These are phyloP conservation scores for Synergus gifuensis DNA, from an alignment of 2,888 invertebrate species.

Conservation along the genomic window DNA sequence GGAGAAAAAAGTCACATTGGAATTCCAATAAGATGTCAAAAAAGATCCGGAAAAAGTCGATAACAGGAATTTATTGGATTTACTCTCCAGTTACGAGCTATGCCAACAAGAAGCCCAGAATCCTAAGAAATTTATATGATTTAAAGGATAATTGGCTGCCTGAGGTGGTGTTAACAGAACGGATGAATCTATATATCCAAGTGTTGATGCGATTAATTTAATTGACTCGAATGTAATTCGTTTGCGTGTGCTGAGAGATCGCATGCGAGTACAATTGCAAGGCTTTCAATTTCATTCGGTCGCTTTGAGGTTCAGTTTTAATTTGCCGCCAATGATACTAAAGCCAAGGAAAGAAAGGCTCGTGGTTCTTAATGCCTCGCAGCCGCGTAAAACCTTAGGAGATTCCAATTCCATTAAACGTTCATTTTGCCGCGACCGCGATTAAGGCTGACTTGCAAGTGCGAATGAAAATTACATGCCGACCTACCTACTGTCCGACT, in stretches of 20 bases:
- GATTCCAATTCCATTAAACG: slow-evolving; percentile 66
- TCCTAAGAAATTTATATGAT: background rate
- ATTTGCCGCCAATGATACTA: slow-evolving; percentile 71
- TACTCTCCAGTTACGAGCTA: background rate
- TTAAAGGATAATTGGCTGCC: slow-evolving; percentile 1
- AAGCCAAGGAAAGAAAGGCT: slow-evolving; percentile 62
- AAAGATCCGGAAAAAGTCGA: no score
- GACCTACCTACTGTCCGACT: slow-evolving; percentile 4
- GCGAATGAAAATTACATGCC: slow-evolving; percentile 62
- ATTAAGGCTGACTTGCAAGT: slow-evolving; percentile 57
- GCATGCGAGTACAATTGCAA: slow-evolving; percentile 51
- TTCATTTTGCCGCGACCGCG: slow-evolving; percentile 58
- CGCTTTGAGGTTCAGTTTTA: slow-evolving; percentile 66
- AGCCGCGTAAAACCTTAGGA: slow-evolving; percentile 56
- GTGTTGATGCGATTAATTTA: slow-evolving; percentile 56
- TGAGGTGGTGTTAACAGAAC: background rate
- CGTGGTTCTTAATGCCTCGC: slow-evolving; percentile 53
- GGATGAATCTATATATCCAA: background rate
- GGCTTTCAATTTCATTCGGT: slow-evolving; percentile 66
- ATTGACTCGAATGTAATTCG: slow-evolving; percentile 62
- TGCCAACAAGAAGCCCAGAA: background rate
- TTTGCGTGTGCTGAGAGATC: slow-evolving; percentile 51
- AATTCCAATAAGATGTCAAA: no score
- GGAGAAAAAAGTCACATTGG: no score
- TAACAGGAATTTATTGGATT: background rate